Percentiles rank a stretch among this genome's conserved stretches.
Evolutionary conservation across 2,797 vertebrate species (phyloP).

Genomic region (Peromyscus aztecus): DNA sequence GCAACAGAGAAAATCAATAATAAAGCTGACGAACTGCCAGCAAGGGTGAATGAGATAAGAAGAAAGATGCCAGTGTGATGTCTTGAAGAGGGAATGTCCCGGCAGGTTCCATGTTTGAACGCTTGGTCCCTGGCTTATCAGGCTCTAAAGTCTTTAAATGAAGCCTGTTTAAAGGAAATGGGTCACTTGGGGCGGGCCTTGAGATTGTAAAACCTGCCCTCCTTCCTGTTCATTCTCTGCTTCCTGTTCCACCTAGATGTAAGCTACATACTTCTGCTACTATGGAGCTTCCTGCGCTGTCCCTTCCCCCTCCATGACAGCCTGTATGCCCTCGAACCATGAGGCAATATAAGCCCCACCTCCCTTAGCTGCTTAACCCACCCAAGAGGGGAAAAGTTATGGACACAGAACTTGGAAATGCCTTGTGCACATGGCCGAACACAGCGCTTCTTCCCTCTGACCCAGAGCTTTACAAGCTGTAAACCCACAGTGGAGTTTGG

Average conservation of each 20-base stretch:
- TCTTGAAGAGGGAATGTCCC: not conserved
- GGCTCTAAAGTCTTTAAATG: not conserved
- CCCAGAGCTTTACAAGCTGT: not conserved
- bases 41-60: too few relatives aligned
- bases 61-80: not conserved
- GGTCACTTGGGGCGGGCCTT: not conserved
- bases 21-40: not conserved
- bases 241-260: not conserved
- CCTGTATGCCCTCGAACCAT: not conserved
- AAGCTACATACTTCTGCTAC: not conserved
- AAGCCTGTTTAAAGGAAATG: not conserved
- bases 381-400: not conserved
- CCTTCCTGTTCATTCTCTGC: not conserved
- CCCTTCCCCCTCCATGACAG: too few relatives aligned
- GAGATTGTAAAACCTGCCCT: not conserved
- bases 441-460: not conserved
- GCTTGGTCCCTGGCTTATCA: not conserved
- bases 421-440: fast-evolving
- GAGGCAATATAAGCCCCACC: not conserved
- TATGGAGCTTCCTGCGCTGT: not conserved
- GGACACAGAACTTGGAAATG: not conserved
- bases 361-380: not conserved
- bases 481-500: not conserved
- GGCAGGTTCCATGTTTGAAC: not conserved
- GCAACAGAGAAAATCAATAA: too few relatives aligned